Evolutionary conservation across 30 jellyfish, hydroid and myxozoan species (phyloP).

Genomic region (Aurelia sp.): DNA sequence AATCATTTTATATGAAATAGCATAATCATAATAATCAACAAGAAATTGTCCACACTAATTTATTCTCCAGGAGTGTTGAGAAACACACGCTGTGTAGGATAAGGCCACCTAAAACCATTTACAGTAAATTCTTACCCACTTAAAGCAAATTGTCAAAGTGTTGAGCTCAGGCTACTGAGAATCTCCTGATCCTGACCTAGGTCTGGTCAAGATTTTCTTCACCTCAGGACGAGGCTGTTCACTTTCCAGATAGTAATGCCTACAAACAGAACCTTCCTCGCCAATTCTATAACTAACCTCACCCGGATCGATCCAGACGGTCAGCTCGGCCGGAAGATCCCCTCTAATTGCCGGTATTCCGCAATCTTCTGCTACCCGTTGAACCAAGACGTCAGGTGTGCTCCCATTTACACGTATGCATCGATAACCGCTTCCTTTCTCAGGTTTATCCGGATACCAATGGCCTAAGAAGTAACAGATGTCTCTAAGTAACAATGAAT

Average conservation of each 20-base stretch:
- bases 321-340: slow-evolving; percentile 83
- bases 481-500: too few relatives aligned
- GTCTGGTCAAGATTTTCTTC: slow-evolving; percentile 66
- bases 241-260: slow-evolving; percentile 63
- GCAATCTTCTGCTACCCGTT: slow-evolving; percentile 74
- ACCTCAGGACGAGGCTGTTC: slow-evolving; percentile 73
- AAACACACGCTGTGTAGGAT: not conserved
- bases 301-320: slow-evolving; percentile 94
- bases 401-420: slow-evolving; percentile 84
- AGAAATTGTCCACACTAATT: not conserved
- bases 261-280: slow-evolving; percentile 93
- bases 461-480: slow-evolving; percentile 48
- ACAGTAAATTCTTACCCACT: slow-evolving; percentile 17
- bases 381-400: slow-evolving; percentile 80
- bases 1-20: too few relatives aligned
- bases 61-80: not conserved
- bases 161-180: slow-evolving; percentile 13
- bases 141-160: not conserved
- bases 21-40: not conserved
- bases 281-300: slow-evolving; percentile 95
- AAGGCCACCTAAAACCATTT: slow-evolving; percentile 31
- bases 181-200: slow-evolving; percentile 67
- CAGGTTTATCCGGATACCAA: slow-evolving; percentile 94
- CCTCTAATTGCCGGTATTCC: slow-evolving; percentile 65
- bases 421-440: slow-evolving; percentile 91